Evolutionary conservation across 2,797 vertebrate species (phyloP).

Genomic region (Aratinga solstitialis): DNA sequence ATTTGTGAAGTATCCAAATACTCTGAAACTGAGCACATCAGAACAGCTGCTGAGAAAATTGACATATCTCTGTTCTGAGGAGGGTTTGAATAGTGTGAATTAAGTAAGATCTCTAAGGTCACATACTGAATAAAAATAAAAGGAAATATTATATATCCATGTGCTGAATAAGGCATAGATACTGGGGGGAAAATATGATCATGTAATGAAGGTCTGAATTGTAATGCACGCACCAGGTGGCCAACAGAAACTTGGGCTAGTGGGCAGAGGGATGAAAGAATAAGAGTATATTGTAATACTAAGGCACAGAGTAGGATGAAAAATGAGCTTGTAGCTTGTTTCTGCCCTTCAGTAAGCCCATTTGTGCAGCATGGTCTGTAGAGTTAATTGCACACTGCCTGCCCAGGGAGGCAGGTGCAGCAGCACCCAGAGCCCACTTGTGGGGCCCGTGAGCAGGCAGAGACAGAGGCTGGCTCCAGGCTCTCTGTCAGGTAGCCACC

Average conservation of each 20-base stretch:
- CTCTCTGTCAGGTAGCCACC: background rate
- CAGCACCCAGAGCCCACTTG: background rate
- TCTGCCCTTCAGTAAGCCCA: background rate
- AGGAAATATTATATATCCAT: background rate
- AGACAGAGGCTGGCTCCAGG: background rate
- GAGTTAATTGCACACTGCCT: background rate
- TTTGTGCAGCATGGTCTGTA: background rate
- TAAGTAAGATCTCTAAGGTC: constrained; percentile 30
- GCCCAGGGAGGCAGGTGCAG: background rate
- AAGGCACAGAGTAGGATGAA: background rate
- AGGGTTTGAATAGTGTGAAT: constrained; percentile 6
- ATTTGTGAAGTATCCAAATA: background rate
- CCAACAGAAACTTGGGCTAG: background rate
- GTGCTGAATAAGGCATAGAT: background rate
- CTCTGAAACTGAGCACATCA: background rate
- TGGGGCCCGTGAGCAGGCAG: background rate
- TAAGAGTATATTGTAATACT: background rate
- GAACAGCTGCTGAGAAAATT: constrained; percentile 3
- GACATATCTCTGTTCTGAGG: background rate
- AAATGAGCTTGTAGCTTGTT: background rate
- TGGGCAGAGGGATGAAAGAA: background rate
- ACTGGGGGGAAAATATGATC: background rate
- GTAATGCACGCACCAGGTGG: background rate
- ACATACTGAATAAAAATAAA: constrained; percentile 4
- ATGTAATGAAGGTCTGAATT: background rate